Conservation (phyloP, 2,888 invertebrate genomes). For the Andrena trimmerana region DNA sequence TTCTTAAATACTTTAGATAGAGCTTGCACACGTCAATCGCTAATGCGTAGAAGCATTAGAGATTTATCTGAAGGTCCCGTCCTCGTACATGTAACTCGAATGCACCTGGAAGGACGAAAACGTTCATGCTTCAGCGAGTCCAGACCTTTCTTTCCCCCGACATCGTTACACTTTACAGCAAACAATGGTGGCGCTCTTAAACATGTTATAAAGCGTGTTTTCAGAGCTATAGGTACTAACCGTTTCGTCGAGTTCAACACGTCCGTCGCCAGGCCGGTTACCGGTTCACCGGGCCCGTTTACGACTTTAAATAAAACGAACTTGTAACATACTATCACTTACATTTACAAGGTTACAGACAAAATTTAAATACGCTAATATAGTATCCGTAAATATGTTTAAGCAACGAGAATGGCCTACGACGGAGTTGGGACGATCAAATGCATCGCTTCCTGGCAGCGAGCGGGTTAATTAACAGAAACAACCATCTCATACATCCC, state of each 20-base stretch:
- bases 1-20: constrained; percentile 64
- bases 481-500: neutral
- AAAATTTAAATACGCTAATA: constrained; percentile 1
- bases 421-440: neutral
- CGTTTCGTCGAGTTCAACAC: constrained; percentile 1
- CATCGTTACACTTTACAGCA: constrained; percentile 4
- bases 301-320: too few relatives aligned
- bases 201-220: neutral
- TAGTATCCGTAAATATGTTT: neutral
- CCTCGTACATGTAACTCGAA: constrained; percentile 22
- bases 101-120: constrained; percentile 36
- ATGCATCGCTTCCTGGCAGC: neutral
- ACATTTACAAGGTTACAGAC: neutral
- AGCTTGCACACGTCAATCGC: constrained; percentile 58
- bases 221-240: neutral
- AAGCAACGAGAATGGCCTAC: constrained; percentile 1
- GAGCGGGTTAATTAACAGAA: neutral
- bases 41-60: constrained; percentile 38
- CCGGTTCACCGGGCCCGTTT: neutral
- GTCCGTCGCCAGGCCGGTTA: neutral
- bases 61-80: constrained; percentile 34
- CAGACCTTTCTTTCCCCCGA: neutral
- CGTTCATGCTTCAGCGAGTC: constrained; percentile 25
- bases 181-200: neutral
- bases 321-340: neutral